Percentiles rank a stretch among this genome's conserved stretches.
Evolutionary conservation across 2,888 invertebrate species (phyloP).

Genomic region (Platycheirus rosarum): DNA sequence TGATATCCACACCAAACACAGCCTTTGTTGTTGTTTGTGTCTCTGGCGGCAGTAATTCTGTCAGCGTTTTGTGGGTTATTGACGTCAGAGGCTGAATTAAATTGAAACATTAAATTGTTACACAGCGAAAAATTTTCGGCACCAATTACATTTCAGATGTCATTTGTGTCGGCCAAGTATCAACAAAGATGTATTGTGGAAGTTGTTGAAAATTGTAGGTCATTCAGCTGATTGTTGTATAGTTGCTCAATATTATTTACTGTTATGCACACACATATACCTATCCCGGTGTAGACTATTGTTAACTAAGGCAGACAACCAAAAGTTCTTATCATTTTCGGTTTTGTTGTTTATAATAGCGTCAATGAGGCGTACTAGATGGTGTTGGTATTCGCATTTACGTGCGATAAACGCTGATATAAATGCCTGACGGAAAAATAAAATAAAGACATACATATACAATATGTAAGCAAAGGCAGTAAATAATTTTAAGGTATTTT

Average conservation of each 20-base stretch:
- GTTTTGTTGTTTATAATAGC: constrained; percentile 17
- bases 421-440: constrained; percentile 3
- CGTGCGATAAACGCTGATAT: constrained; percentile 24
- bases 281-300: neutral
- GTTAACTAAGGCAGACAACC: constrained; percentile 11
- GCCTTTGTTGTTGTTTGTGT: constrained; percentile 15
- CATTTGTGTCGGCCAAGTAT: constrained; percentile 43
- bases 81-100: constrained; percentile 63
- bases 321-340: constrained; percentile 8
- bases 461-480: neutral
- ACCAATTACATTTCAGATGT: constrained; percentile 41
- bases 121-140: constrained; percentile 17
- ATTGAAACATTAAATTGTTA: constrained; percentile 51
- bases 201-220: constrained; percentile 22
- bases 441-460: constrained; percentile 6
- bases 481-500: neutral
- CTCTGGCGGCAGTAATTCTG: constrained; percentile 36
- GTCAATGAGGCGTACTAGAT: neutral
- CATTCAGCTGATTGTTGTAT: constrained; percentile 40
- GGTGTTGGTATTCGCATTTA: constrained; percentile 1
- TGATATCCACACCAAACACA: constrained; percentile 4
- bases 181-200: neutral
- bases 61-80: constrained; percentile 25
- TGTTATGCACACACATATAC: no score
- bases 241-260: neutral